Base-by-base conservation (phyloP, 2,888 invertebrate genomes). In the Drosophila putrida region DNA sequence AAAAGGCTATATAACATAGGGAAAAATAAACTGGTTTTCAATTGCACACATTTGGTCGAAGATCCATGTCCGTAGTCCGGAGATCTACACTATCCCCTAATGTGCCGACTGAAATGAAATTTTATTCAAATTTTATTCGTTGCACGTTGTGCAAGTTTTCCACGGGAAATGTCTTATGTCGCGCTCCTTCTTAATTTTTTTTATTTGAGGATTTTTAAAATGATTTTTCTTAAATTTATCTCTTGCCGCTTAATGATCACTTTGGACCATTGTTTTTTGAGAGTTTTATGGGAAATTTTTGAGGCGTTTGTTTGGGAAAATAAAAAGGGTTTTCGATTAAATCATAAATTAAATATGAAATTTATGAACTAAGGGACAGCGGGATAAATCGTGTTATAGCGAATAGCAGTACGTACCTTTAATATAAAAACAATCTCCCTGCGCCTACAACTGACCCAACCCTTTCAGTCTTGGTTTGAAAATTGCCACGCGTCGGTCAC, bases 11-110 rank as follows among this genome's bases (percentile, higher is more conserved):
- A 77, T 64, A 65, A 38, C 36, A 51, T 31, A 38, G 33, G 43
- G 43, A 50, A 44, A 41, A 44, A 39, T 59, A 80, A 85, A 85
- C 88, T 81, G 84, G 84, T 85, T 85, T 72, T 50, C 60, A 51
- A 60, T 65, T 58, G 59, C 58, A 54, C 65, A 64, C 66, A 61
- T 67, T 64, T 69, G 61, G 64, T 53, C 59, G 53, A 75, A 50
- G 54, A 41, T 39, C 31, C 59, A 46, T 53, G 49, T 65, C 66
- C 74, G 64, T 11, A 44, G 51, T 60, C 46, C 43, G 28, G 43
- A 35, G 53, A 43, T 43, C 43, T 44, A 36, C 55, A 50, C 82
- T 82, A 76, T 80, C 75, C 82, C 46, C 51, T 68, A 4, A 38
- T 20, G 35, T 5, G 51, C 11, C 35, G 13, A 20, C 35, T 15